Evolutionary conservation across 2,113 vertebrate species (phyloP).

Genomic region (Xiphorhynchus elegans): DNA sequence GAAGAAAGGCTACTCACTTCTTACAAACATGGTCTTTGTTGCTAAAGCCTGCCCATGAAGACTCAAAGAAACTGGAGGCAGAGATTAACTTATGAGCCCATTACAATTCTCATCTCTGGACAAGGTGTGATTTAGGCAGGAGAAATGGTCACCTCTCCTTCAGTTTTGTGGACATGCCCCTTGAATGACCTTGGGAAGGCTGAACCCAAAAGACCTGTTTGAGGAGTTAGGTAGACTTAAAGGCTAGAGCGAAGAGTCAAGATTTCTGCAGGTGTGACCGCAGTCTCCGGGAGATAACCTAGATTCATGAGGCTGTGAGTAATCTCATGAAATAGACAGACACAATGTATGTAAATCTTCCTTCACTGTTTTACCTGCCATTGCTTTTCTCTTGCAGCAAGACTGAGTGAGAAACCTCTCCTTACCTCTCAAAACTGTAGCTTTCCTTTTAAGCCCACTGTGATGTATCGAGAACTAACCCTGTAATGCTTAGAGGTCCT

Average conservation of each 20-base stretch:
- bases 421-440: not conserved
- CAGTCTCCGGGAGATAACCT: not conserved
- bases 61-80: not conserved
- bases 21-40: not conserved
- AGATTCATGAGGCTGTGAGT: not conserved
- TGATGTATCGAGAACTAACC: not conserved
- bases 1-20: not conserved
- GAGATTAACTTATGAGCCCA: not conserved
- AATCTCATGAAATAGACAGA: not conserved
- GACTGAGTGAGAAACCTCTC: not conserved
- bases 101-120: not conserved
- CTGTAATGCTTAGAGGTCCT: not conserved
- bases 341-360: not conserved
- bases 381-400: not conserved
- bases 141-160: not conserved
- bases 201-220: not conserved
- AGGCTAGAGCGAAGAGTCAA: not conserved
- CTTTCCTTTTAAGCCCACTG: not conserved
- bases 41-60: not conserved
- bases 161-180: not conserved
- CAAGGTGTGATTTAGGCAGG: not conserved
- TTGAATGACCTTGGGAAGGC: not conserved
- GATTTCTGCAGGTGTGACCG: not conserved
- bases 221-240: not conserved
- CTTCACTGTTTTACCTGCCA: not conserved